Evolutionary conservation across 37 sponge, comb jelly and placozoan genomes (phyloP).

Genomic region (Trichoplax adhaerens): DNA sequence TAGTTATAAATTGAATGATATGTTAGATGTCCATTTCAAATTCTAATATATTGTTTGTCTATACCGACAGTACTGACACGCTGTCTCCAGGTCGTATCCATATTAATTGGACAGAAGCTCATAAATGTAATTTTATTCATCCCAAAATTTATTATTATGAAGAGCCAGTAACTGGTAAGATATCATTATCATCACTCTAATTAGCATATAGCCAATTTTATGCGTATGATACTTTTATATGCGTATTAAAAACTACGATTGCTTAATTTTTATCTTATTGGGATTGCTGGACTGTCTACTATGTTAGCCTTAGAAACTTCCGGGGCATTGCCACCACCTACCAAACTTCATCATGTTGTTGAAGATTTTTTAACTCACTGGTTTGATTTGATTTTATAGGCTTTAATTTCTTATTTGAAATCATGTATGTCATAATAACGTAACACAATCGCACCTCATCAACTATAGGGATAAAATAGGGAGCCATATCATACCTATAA

Average conservation of each 20-base stretch:
- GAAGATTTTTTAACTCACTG: conserved; percentile 77
- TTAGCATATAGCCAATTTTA: too few relatives aligned
- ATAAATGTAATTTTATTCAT: conserved; percentile 88
- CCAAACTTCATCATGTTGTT: conserved; percentile 53
- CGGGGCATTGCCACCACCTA: conserved; percentile 18
- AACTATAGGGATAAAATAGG: too few relatives aligned
- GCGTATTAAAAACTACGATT: too few relatives aligned
- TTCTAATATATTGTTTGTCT: neutral
- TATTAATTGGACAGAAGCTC: conserved; percentile 26
- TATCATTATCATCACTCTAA: too few relatives aligned
- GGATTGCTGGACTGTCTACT: neutral
- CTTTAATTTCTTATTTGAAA: neutral
- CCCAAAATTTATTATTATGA: conserved; percentile 86
- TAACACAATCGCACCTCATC: conserved; percentile 17
- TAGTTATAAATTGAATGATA: too few relatives aligned
- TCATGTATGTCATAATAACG: conserved; percentile 3
- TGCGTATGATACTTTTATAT: too few relatives aligned
- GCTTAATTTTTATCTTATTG: conserved; percentile 1
- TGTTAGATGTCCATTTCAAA: neutral
- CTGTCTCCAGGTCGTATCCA: too few relatives aligned
- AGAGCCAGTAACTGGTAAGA: conserved; percentile 6
- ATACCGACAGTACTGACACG: neutral
- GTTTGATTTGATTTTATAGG: conserved; percentile 12
- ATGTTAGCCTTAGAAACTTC: neutral
- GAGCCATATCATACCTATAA: conserved; percentile 41